Percentiles rank a stretch among this genome's conserved stretches.
Conservation (phyloP, 1,140 invertebrate genomes). For the Lamellibrachia luymesi region DNA sequence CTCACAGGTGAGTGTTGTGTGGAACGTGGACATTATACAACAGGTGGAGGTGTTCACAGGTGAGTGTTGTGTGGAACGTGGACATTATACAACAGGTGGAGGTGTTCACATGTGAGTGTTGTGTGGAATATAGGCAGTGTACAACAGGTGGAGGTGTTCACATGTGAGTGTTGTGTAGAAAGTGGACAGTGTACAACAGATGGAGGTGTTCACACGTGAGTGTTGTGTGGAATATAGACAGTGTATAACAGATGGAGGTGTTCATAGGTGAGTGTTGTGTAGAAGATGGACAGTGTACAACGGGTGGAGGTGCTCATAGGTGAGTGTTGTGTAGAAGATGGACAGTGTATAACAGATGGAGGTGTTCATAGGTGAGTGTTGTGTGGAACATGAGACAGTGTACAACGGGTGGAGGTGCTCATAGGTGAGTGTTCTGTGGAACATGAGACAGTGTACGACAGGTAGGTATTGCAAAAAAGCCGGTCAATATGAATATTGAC, state of each 20-base stretch:
- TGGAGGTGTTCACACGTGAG: conserved; percentile 74
- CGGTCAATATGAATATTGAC: too few species aligned
- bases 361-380: conserved; percentile 69
- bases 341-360: conserved; percentile 81
- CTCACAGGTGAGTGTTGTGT: conserved; percentile 70
- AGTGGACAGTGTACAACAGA: conserved; percentile 76
- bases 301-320: conserved; percentile 78
- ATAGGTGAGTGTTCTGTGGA: conserved; percentile 69
- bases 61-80: conserved; percentile 70
- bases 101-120: conserved; percentile 69
- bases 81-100: conserved; percentile 81
- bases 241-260: conserved; percentile 80
- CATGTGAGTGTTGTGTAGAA: conserved; percentile 69
- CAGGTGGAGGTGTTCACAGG: conserved; percentile 78
- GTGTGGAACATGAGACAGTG: conserved; percentile 74
- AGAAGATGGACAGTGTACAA: conserved; percentile 75
- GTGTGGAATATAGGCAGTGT: conserved; percentile 75
- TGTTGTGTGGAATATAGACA: conserved; percentile 73
- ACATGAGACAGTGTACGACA: conserved; percentile 76
- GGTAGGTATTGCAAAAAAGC: conserved; percentile 58
- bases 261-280: conserved; percentile 70
- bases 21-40: conserved; percentile 75
- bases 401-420: conserved; percentile 81
- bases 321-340: conserved; percentile 70
- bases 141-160: conserved; percentile 80